A percentile compares a stretch with the other conserved stretches of the same genome.
Conservation (phyloP, 2,113 vertebrate species). For the Etia nguti region DNA sequence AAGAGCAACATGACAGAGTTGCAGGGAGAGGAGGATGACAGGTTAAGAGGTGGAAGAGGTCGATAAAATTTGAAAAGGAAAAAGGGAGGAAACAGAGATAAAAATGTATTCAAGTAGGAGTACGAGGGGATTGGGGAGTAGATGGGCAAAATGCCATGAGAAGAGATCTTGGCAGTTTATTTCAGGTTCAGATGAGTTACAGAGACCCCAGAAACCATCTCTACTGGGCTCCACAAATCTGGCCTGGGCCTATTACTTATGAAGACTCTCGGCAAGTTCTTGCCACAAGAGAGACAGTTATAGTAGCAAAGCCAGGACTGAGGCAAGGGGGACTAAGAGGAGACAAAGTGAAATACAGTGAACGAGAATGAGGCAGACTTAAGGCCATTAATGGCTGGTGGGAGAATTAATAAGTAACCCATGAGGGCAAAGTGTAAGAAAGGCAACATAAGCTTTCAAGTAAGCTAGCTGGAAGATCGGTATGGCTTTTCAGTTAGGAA, state of each 20-base stretch:
- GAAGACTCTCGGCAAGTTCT: slow-evolving; percentile 64
- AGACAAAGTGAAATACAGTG: slow-evolving; percentile 5
- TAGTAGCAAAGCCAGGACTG: not conserved
- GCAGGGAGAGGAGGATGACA: slow-evolving; percentile 6
- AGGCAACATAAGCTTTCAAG: not conserved
- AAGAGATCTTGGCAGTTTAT: slow-evolving; percentile 70
- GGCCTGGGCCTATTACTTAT: slow-evolving; percentile 74
- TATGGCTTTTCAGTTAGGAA: not conserved
- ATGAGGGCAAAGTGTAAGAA: not conserved
- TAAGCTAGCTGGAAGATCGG: not conserved
- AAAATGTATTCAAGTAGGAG: slow-evolving; percentile 38
- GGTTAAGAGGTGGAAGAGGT: slow-evolving; percentile 13
- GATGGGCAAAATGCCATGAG: not conserved
- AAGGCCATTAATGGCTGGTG: slow-evolving; percentile 3
- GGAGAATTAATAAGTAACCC: slow-evolving; percentile 1
- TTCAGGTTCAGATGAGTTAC: slow-evolving; percentile 81
- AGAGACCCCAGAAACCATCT: slow-evolving; percentile 70
- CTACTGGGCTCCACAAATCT: slow-evolving; percentile 72
- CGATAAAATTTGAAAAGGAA: slow-evolving; percentile 19
- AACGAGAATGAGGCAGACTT: not conserved
- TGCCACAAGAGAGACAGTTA: slow-evolving; percentile 5
- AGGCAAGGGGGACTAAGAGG: not conserved
- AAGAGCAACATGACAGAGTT: slow-evolving; percentile 1
- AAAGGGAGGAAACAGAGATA: slow-evolving; percentile 57
- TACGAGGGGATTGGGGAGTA: not conserved